A percentile compares a stretch with the other conserved stretches of the same genome.
These are phyloP conservation scores for Amblyraja radiata DNA, from an alignment of 2,797 vertebrate species.

Conservation along the genomic window DNA sequence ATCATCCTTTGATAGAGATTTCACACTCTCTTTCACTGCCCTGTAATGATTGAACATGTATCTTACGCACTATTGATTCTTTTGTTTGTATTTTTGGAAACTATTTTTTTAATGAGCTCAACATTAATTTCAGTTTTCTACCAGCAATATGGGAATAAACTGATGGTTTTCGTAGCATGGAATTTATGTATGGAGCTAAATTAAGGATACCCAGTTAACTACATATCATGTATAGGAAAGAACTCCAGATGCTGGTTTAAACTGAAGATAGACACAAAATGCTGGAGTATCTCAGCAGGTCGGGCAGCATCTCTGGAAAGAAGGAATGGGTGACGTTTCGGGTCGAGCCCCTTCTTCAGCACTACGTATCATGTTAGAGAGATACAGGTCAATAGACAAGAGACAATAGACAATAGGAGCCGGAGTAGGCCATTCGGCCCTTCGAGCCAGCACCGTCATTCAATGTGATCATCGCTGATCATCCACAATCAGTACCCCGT, in stretches of 20 bases:
- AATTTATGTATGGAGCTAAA: constrained; percentile 8
- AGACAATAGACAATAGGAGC: too few relatives aligned
- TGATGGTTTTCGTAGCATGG: background rate
- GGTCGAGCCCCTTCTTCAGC: too few relatives aligned
- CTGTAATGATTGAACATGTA: background rate
- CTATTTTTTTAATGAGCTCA: background rate
- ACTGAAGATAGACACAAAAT: too few relatives aligned
- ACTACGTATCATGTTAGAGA: too few relatives aligned
- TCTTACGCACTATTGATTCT: background rate
- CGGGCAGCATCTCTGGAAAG: too few relatives aligned
- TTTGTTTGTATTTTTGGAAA: background rate
- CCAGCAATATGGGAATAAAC: background rate
- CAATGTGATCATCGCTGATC: too few relatives aligned
- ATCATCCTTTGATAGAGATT: background rate
- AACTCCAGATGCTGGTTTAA: background rate
- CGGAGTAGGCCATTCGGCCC: too few relatives aligned
- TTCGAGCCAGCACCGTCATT: too few relatives aligned
- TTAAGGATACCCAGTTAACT: constrained; percentile 10
- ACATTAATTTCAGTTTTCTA: background rate
- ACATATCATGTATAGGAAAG: background rate
- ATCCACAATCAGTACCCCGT: too few relatives aligned
- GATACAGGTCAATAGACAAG: too few relatives aligned
- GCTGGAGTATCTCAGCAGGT: too few relatives aligned
- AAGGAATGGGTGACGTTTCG: too few relatives aligned
- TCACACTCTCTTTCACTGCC: background rate